Conservation (phyloP, 2,888 invertebrate genomes). For the Cheilosia variabilis region DNA sequence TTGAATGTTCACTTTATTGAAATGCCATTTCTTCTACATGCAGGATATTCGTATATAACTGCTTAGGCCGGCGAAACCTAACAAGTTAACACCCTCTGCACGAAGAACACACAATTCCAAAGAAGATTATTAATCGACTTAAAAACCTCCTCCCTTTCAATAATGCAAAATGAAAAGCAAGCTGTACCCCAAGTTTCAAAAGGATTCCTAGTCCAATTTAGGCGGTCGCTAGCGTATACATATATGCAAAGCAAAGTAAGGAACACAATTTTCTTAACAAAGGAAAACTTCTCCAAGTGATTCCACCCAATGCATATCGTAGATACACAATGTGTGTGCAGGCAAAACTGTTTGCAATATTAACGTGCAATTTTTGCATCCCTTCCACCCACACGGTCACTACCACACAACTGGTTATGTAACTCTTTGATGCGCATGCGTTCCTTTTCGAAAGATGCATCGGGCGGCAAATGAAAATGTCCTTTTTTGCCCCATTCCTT, state of each 20-base stretch:
- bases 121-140: not conserved
- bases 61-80: too few relatives aligned
- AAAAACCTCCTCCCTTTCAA: not conserved
- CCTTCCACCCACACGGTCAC: conserved; percentile 40
- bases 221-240: not conserved
- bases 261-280: conserved; percentile 43
- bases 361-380: conserved; percentile 66
- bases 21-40: too few relatives aligned
- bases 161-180: not conserved
- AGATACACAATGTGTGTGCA: conserved; percentile 43
- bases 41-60: too few relatives aligned
- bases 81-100: too few relatives aligned
- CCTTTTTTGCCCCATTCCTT: conserved; percentile 58
- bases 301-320: conserved; percentile 29
- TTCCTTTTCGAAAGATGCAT: conserved; percentile 64
- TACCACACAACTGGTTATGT: conserved; percentile 67
- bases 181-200: not conserved
- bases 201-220: conserved; percentile 6
- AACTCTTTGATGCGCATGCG: conserved; percentile 70
- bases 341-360: conserved; percentile 37
- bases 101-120: not conserved
- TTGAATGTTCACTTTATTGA: too few relatives aligned
- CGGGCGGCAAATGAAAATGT: conserved; percentile 46
- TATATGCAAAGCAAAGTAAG: conserved; percentile 6
- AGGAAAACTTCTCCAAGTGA: conserved; percentile 35